Conservation (phyloP, 2,888 invertebrate species). For the Thumatha senex region DNA sequence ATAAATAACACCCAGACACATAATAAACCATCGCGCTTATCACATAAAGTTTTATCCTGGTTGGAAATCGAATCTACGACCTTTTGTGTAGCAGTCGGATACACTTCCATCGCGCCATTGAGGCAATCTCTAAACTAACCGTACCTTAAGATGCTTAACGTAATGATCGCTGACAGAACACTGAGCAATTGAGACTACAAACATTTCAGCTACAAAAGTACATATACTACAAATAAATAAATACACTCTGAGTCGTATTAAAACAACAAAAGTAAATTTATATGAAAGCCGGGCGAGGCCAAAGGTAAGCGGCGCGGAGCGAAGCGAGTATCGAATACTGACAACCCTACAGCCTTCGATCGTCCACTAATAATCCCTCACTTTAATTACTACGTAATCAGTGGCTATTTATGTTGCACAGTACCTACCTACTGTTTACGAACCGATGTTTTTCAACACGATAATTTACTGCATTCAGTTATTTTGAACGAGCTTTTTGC, state of each 20-base stretch:
- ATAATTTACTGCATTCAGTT: slow-evolving; percentile 25
- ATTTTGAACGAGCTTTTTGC: slow-evolving; percentile 5
- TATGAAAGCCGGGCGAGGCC: slow-evolving; percentile 17
- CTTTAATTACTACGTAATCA: slow-evolving; percentile 59
- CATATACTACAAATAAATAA: neutral
- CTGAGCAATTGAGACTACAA: too few species aligned
- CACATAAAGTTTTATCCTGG: too few species aligned
- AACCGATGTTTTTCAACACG: slow-evolving; percentile 20
- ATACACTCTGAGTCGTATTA: too few species aligned
- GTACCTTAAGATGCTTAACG: too few species aligned
- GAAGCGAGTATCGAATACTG: slow-evolving; percentile 11
- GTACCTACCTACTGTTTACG: slow-evolving; percentile 21
- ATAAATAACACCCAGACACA: too few species aligned
- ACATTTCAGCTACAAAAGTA: too few species aligned
- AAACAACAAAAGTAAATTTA: slow-evolving; percentile 42
- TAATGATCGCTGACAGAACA: too few species aligned
- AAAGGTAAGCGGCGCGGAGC: slow-evolving; percentile 28
- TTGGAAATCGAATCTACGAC: too few species aligned
- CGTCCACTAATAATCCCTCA: slow-evolving; percentile 46
- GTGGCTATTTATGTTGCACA: slow-evolving; percentile 47
- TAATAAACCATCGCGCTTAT: too few species aligned
- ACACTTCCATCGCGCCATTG: too few species aligned
- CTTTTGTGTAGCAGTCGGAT: too few species aligned
- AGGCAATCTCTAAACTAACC: too few species aligned
- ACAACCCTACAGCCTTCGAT: slow-evolving; percentile 21